These are phyloP conservation scores for Linyphia triangularis DNA, from an alignment of 2,888 invertebrate species.

Conservation along the genomic window DNA sequence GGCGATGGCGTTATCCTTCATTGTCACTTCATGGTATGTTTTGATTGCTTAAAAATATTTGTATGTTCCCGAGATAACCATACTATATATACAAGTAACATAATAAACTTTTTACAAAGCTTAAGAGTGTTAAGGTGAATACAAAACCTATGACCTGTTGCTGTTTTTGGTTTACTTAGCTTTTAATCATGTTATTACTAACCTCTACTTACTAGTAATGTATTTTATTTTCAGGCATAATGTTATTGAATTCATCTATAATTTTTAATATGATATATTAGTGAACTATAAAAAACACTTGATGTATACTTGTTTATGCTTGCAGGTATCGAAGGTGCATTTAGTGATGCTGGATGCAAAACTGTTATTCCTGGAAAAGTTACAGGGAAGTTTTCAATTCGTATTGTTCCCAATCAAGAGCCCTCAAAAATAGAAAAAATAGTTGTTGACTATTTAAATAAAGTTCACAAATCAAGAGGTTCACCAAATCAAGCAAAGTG, in stretches of 20 bases:
- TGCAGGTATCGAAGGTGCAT: slow-evolving; percentile 92
- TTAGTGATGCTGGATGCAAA: slow-evolving; percentile 94
- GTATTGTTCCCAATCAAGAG: slow-evolving; percentile 96
- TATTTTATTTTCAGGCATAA: not conserved
- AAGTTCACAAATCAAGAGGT: slow-evolving; percentile 87
- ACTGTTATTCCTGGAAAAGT: slow-evolving; percentile 97
- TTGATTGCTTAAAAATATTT: slow-evolving; percentile 55
- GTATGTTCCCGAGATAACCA: not conserved
- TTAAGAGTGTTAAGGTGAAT: no score
- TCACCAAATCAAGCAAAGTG: slow-evolving; percentile 85
- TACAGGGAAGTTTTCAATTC: slow-evolving; percentile 96
- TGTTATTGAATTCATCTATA: no score
- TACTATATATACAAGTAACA: no score
- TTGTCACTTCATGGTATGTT: slow-evolving; percentile 90
- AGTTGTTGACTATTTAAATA: slow-evolving; percentile 88
- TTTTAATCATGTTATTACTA: no score
- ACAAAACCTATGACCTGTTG: no score
- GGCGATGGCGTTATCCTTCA: slow-evolving; percentile 96
- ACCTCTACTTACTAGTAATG: no score
- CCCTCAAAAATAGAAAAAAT: slow-evolving; percentile 90
- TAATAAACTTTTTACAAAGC: no score
- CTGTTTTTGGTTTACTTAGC: no score
- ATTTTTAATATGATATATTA: not conserved
- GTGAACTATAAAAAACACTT: not conserved
- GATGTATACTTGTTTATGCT: not conserved